phyloP scores from a whole-genome alignment of 2,888 invertebrate genomes.

The Argyresthia albistria region DNA sequence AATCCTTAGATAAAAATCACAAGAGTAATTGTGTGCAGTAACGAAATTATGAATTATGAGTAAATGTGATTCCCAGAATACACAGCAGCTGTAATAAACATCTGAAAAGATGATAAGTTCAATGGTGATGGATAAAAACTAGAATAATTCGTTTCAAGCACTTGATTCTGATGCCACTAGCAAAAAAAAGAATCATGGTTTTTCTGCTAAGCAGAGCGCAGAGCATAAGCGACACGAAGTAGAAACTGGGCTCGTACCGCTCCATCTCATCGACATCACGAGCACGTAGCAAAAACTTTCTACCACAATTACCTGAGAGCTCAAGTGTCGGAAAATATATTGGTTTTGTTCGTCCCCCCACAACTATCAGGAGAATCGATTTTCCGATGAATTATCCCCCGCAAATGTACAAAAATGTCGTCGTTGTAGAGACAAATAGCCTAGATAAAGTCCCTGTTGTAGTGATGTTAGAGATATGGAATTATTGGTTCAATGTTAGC shows the following conservation, averaged over 20 bases:
- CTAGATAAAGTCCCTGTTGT: not conserved
- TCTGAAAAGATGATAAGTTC: too few species aligned
- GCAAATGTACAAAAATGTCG: constrained; percentile 5
- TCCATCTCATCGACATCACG: constrained; percentile 57
- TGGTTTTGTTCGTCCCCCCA: constrained; percentile 55
- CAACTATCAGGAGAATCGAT: constrained; percentile 46
- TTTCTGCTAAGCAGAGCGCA: not conserved
- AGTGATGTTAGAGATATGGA: not conserved
- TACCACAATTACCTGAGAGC: constrained; percentile 71
- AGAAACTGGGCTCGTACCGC: not conserved
- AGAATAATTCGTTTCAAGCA: not conserved
- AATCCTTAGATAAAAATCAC: too few species aligned
- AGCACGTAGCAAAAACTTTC: constrained; percentile 63
- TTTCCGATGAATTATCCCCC: constrained; percentile 27
- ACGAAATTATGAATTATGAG: too few species aligned
- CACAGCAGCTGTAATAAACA: not conserved
- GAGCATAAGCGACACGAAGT: not conserved
- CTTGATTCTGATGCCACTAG: not conserved
- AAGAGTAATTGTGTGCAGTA: too few species aligned
- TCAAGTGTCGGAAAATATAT: constrained; percentile 71
- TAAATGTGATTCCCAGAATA: too few species aligned
- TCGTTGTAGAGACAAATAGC: not conserved
- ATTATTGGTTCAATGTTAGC: not conserved
- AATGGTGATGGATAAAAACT: not conserved
- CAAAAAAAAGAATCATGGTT: too few species aligned